These are phyloP conservation scores for Eurytoma californica DNA, from an alignment of 2,888 invertebrate species.

Conservation along the genomic window DNA sequence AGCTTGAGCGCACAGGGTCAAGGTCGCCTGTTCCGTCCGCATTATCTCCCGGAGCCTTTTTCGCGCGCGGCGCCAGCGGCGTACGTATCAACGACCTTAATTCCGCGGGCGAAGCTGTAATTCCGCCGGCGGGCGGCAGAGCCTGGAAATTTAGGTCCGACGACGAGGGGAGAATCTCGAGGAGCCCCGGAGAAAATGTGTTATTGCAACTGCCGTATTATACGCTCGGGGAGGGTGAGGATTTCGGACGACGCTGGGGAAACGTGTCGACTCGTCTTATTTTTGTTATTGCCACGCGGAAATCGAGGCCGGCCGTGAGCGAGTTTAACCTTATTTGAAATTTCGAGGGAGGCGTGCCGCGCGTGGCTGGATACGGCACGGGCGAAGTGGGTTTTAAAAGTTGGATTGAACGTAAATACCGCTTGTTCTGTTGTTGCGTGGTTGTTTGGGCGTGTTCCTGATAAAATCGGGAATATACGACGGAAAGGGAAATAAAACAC, in stretches of 20 bases:
- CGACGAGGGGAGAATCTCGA: neutral
- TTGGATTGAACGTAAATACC: too few species aligned
- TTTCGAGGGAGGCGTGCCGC: neutral
- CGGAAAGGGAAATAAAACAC: too few species aligned
- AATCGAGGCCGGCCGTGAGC: neutral
- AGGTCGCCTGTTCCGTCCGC: constrained; percentile 5
- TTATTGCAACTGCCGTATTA: constrained; percentile 1
- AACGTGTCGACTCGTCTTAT: neutral
- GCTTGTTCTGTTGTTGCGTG: too few species aligned
- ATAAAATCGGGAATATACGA: too few species aligned
- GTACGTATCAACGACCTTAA: constrained; percentile 39
- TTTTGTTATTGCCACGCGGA: neutral
- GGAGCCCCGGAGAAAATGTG: neutral
- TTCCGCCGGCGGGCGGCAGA: neutral
- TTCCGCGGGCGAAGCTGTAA: constrained; percentile 3
- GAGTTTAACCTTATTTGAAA: neutral
- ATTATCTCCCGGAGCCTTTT: constrained; percentile 10
- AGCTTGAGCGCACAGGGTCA: constrained; percentile 15
- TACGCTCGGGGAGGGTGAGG: neutral
- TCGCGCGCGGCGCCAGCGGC: neutral
- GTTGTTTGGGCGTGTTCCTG: too few species aligned
- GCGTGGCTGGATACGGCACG: too few species aligned
- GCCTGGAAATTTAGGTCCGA: neutral
- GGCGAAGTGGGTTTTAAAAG: too few species aligned
- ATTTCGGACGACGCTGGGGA: neutral